A percentile compares a stretch with the other conserved stretches of the same genome.
phyloP scores from a whole-genome alignment of 2,113 vertebrate genomes.

The Peromyscus maniculatus region DNA sequence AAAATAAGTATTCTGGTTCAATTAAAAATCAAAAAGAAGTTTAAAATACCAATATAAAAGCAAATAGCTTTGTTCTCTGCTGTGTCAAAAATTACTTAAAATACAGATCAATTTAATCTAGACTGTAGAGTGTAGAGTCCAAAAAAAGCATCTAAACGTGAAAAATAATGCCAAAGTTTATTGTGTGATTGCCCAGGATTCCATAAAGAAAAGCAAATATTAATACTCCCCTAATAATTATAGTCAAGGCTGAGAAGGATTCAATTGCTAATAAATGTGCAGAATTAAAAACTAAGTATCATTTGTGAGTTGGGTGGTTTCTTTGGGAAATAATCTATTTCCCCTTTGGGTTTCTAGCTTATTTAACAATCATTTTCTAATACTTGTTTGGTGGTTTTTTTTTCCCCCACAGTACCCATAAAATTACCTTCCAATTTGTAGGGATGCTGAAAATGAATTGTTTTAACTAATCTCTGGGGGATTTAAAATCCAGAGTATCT shows the following conservation, averaged over 20 bases:
- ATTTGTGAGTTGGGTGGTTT: conserved; percentile 33
- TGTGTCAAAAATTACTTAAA: neutral
- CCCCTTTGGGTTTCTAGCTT: neutral
- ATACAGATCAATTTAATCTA: neutral
- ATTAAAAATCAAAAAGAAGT: conserved; percentile 35
- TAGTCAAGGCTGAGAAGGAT: neutral
- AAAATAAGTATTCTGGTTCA: conserved; percentile 23
- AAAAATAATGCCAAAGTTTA: neutral
- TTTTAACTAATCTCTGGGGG: conserved; percentile 26
- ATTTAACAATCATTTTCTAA: conserved; percentile 50
- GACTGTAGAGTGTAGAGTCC: neutral
- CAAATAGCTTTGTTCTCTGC: neutral
- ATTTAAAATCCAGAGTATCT: neutral
- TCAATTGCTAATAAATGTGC: neutral
- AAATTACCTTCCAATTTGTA: conserved; percentile 16
- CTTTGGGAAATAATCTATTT: neutral
- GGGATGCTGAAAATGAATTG: conserved; percentile 18
- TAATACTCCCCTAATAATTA: neutral
- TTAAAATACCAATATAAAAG: conserved; percentile 7
- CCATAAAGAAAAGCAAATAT: neutral
- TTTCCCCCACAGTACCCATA: neutral
- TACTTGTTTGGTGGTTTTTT: neutral
- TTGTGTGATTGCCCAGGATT: conserved; percentile 18
- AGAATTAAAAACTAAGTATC: conserved; percentile 33
- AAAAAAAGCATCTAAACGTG: neutral